Conservation (phyloP, 30 jellyfish, hydroid and myxozoan genomes). For the Chrysaora quinquecirrha region DNA sequence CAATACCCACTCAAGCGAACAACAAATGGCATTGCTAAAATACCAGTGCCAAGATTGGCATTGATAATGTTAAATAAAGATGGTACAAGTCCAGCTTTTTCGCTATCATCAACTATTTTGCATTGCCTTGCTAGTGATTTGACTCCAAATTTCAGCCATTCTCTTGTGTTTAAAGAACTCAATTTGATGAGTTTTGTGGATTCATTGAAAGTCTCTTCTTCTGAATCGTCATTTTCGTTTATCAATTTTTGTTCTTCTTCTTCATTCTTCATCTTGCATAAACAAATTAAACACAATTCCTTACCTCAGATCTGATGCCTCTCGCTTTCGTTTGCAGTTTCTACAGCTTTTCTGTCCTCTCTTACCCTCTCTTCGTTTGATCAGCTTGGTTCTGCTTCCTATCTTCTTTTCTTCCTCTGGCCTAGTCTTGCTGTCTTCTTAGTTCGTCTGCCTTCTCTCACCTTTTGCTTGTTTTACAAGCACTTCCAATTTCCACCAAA, state of each 20-base stretch:
- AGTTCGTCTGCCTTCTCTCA: too few relatives aligned
- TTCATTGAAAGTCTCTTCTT: slow-evolving; percentile 40
- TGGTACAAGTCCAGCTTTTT: slow-evolving; percentile 83
- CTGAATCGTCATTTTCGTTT: slow-evolving; percentile 32
- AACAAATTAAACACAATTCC: too few relatives aligned
- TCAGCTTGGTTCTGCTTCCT: too few relatives aligned
- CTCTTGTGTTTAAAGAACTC: slow-evolving; percentile 65
- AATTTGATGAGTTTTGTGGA: slow-evolving; percentile 46
- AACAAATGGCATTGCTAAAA: slow-evolving; percentile 91
- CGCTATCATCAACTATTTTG: slow-evolving; percentile 95
- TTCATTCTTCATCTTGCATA: background rate
- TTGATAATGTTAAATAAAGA: slow-evolving; percentile 84
- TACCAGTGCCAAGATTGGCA: slow-evolving; percentile 96
- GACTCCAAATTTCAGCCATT: slow-evolving; percentile 93
- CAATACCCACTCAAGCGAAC: slow-evolving; percentile 91
- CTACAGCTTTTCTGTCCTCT: too few relatives aligned
- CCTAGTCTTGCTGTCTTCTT: too few relatives aligned
- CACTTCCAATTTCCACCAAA: too few relatives aligned
- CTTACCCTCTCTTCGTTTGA: too few relatives aligned
- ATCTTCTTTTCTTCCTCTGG: too few relatives aligned
- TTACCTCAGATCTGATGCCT: too few relatives aligned
- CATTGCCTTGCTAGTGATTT: slow-evolving; percentile 91
- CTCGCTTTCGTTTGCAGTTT: too few relatives aligned
- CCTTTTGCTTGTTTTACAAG: too few relatives aligned
- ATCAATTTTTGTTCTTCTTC: background rate